Base-by-base conservation (phyloP, 1,140 invertebrate genomes). In the Drosophila sucinea region DNA sequence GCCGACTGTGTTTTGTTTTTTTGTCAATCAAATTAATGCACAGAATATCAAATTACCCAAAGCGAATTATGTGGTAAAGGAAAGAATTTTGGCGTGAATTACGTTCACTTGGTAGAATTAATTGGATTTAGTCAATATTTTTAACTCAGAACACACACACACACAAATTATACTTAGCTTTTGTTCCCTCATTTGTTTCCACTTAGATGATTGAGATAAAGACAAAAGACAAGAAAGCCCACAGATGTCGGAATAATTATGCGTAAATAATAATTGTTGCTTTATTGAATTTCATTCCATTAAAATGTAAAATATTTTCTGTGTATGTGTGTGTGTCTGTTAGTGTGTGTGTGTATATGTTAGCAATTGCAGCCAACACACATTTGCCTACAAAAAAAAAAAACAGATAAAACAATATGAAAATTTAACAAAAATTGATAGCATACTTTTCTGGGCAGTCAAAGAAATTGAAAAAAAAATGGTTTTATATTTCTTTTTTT, bases 251-350 rank as follows among this genome's bases (percentile, higher is more conserved):
- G 32, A 51, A 33, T 70, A 65, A 58, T 82, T 83, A 72, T 80
- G 81, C 81, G 81, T 84, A 84, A 84, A 84, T 84, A 84, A 84
- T 84, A 84, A 70, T 73, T 84, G 70, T 84, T 80, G 81, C 77
- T 84, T 84, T 84, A 84, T 84, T 84, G 65, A 84, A 85, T 85
- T 84, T 85, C 81, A 85, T 85, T 84, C 70, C 77, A 85, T 85
- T 84, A 84, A 80, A 84, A 77, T 85, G 63, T 77, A 77, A 67
- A 77, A 84, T 77, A 84, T 84, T 77, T 76, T 79, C 51, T 66
- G 67, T 62, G 3, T 63, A 6, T 63, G 4, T 63, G 67, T 63
- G 63, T 82, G 62, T 80, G 64, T 77, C 33, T 68, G 44, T 70
- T 55, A 70, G 27, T 64, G 11, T 69, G 33, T 64, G 47, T 61